Evolutionary conservation across 2,113 vertebrate genomes (phyloP).

Genomic region (Eubucco bourcierii): DNA sequence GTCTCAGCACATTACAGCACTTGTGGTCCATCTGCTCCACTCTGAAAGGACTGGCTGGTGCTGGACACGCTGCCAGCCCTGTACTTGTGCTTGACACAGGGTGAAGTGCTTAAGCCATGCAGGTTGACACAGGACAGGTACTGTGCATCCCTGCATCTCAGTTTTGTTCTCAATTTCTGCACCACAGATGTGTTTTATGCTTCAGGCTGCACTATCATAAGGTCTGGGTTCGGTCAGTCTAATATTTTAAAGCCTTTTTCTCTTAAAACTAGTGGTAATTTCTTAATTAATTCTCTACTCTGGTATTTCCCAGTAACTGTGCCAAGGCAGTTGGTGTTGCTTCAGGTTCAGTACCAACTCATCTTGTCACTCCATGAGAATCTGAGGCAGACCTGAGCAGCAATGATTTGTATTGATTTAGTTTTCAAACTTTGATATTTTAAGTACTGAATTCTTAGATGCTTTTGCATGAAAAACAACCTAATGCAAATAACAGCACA

Average conservation of each 20-base stretch:
- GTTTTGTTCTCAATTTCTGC: background rate
- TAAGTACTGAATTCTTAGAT: conserved; percentile 11
- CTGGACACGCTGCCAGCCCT: background rate
- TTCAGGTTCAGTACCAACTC: background rate
- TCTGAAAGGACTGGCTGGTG: background rate
- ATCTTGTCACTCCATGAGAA: background rate
- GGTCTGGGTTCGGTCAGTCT: background rate
- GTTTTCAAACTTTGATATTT: background rate
- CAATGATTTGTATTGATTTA: background rate
- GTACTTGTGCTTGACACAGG: background rate
- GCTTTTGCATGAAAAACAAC: conserved; percentile 17
- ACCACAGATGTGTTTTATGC: background rate
- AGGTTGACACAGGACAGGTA: background rate
- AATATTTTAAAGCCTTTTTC: background rate
- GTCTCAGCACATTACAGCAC: background rate
- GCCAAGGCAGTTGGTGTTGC: background rate
- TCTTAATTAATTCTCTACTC: background rate
- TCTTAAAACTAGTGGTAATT: background rate
- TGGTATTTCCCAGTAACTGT: background rate
- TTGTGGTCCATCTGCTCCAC: background rate
- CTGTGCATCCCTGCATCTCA: background rate
- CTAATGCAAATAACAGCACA: background rate
- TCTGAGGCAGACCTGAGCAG: background rate
- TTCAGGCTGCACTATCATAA: background rate
- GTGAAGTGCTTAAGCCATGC: background rate